A percentile compares a stretch with the other conserved stretches of the same genome.
Conservation (phyloP, 2,797 vertebrate species). For the Harpagifer antarcticus region DNA sequence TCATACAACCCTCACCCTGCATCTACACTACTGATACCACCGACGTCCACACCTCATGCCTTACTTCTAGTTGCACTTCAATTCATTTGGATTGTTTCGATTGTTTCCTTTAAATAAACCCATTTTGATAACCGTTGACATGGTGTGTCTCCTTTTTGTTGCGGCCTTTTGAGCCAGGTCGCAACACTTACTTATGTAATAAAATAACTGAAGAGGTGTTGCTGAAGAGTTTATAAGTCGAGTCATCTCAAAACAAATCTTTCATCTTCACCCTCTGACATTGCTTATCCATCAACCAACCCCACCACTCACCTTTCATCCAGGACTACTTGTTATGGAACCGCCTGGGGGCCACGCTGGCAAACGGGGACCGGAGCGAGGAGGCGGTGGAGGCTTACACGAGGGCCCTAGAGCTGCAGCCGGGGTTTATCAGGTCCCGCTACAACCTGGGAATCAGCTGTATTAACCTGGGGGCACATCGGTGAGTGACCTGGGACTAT, state of each 20-base stretch:
- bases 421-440: conserved; percentile 96
- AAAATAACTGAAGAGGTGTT: neutral
- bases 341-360: conserved; percentile 95
- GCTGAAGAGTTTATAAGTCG: conserved; percentile 13
- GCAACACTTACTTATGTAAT: no score
- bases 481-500: conserved; percentile 79
- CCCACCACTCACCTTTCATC: conserved; percentile 1
- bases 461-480: conserved; percentile 97
- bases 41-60: no score
- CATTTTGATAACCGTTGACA: no score
- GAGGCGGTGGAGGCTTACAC: conserved; percentile 98
- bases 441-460: conserved; percentile 99
- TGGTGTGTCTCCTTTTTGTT: no score
- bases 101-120: no score
- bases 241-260: neutral
- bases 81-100: no score
- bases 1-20: no score
- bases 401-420: conserved; percentile 94
- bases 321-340: conserved; percentile 99
- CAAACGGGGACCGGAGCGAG: conserved; percentile 95
- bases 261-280: conserved; percentile 8
- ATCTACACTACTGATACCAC: no score
- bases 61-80: no score
- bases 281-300: neutral
- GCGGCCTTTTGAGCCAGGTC: no score